Evolutionary conservation across 2,888 invertebrate genomes (phyloP), one percentile per base, ranked within the genome.

Genomic region (Agrochola litura): DNA sequence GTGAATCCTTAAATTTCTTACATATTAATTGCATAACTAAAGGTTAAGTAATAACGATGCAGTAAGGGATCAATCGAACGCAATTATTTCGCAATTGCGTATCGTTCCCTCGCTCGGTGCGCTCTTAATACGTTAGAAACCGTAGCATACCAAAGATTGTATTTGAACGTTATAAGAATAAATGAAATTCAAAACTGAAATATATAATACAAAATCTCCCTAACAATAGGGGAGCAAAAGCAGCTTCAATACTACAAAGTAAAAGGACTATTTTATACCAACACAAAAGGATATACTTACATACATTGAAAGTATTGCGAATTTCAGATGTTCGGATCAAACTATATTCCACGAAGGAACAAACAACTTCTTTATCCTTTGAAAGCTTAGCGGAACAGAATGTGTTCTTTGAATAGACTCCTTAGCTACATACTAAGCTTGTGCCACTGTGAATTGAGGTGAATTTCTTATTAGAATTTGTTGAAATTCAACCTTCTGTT

Each of bases 401-500:
- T 78, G 12, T 46, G 0, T 54, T 65, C 54, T 16, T 8, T 46
- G 19, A 54, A 79, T 9, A 76, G 10, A 69, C n/a, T 80, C 25
- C 19, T 46, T 43, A 43, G 16, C 6, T 43, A 54, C 22, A 30
- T 37, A 72, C 46, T 49, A 12, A 72, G 19, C 72, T 54, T 56
- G 5, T 75, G 12, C n/a, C 73, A 37, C 30, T 77, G 10, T 25
- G 22, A n/a, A 60, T 58, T 41, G 22, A 16, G 22, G 12, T 25
- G 16, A 12, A 54, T 37, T 30, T 54, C 25, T 75, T 67, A 30
- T 30, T 14, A 70, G n/a, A 60, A 84, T 49, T 73, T 52, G 71
- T 41, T 43, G 12, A 22, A 52, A 68, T 2, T 52, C 9, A 64
- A 67, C 81, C 87, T 84, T 87, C 87, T 84, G 87, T 9, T 19